phyloP scores from a whole-genome alignment of 2,797 vertebrate species.

The Chromobotia macracanthus region DNA sequence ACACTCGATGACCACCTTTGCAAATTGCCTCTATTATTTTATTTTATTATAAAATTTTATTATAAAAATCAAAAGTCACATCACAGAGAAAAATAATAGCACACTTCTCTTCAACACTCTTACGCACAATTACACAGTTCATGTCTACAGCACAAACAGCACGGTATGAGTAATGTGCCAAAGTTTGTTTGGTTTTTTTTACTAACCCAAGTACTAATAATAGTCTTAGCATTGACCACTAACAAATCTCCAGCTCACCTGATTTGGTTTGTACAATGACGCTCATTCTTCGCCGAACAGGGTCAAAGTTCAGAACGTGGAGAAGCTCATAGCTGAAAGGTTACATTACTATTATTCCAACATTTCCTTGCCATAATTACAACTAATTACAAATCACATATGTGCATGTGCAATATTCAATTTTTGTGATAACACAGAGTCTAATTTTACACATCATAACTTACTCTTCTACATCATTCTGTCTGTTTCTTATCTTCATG shows the following conservation, averaged over 20 bases:
- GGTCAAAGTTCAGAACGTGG: constrained; percentile 93
- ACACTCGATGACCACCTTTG: too few relatives aligned
- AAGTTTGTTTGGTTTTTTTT: too few relatives aligned
- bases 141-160: too few relatives aligned
- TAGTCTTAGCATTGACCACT: not conserved
- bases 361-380: not conserved
- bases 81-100: too few relatives aligned
- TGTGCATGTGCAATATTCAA: not conserved
- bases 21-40: too few relatives aligned
- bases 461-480: constrained; percentile 90
- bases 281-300: constrained; percentile 93
- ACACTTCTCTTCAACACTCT: too few relatives aligned
- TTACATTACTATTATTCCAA: not conserved
- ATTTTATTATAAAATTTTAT: too few relatives aligned
- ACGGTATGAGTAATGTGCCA: too few relatives aligned
- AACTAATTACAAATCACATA: not conserved
- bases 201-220: too few relatives aligned
- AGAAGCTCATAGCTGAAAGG: constrained; percentile 88
- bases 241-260: constrained; percentile 73
- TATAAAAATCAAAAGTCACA: too few relatives aligned
- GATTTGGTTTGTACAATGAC: constrained; percentile 86
- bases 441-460: constrained; percentile 59
- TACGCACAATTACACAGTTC: too few relatives aligned
- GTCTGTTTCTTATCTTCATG: constrained; percentile 90
- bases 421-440: not conserved